Conservation (phyloP, 2,797 vertebrate species). For the Erpetoichthys calabaricus region DNA sequence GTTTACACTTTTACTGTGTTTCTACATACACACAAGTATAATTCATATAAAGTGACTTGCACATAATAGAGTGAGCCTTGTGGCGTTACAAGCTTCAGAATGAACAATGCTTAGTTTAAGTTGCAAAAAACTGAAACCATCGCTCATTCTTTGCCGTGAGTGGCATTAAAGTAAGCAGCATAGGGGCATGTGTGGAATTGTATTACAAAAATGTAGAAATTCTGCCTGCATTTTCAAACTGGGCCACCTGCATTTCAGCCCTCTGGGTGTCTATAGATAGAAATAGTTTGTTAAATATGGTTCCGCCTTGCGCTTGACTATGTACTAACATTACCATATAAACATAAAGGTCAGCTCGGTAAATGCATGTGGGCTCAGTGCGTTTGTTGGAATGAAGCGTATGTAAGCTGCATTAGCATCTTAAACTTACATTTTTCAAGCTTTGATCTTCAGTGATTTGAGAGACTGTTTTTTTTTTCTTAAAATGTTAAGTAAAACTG, state of each 20-base stretch:
- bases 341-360: neutral
- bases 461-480: too few species aligned
- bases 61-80: slow-evolving; percentile 16
- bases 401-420: too few species aligned
- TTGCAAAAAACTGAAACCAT: slow-evolving; percentile 36
- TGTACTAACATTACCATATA: neutral
- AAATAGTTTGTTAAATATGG: slow-evolving; percentile 53
- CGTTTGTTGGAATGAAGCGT: too few species aligned
- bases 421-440: too few species aligned
- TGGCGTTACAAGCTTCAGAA: slow-evolving; percentile 57
- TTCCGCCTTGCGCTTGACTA: slow-evolving; percentile 18
- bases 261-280: slow-evolving; percentile 49
- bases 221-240: slow-evolving; percentile 37
- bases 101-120: slow-evolving; percentile 42
- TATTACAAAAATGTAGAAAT: slow-evolving; percentile 29
- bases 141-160: slow-evolving; percentile 46
- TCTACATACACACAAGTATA: too few species aligned
- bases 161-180: slow-evolving; percentile 44
- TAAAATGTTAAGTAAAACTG: too few species aligned
- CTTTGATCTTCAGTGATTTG: too few species aligned
- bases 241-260: slow-evolving; percentile 56
- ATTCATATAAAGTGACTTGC: too few species aligned
- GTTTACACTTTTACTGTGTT: too few species aligned
- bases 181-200: slow-evolving; percentile 41
- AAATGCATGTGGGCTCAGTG: too few species aligned